Base-by-base conservation (phyloP, 2,888 invertebrate genomes). In the Macrostomum cliftonense region DNA sequence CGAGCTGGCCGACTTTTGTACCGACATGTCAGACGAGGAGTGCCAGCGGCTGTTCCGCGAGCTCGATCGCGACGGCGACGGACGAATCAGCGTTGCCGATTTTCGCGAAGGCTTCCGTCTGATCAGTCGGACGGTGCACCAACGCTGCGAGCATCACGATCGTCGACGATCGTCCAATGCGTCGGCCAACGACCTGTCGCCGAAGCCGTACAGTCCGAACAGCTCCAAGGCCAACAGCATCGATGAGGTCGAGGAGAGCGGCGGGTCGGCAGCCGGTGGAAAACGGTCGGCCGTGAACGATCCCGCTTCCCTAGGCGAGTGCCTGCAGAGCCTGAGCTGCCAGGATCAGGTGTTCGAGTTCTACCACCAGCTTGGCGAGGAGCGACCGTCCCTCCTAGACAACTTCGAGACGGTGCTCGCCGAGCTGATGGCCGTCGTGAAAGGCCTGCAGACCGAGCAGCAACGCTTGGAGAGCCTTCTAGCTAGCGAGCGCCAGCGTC, bases 371-470 rank as follows among this genome's bases (percentile, higher is more conserved):
- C 64, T 76, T 4, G 73, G 74, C 57, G 60, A 69, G 1, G 71
- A 73, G 2, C 62, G 69, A 45, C 68, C 73, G 0, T 71, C 73
- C 39, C 61, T 75, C 2, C 63, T 75, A 13, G 60, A 63, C 11
- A 71, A 73, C 49, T 74, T 75, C 57, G 76, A 76, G 58, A 68
- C 68, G 28, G 74, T 76, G 9, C 65, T 77, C 16, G 69, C 73
- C 21, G 70, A 71, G 9, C 67, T 77, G 37, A 65, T 76, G 43
- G 66, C 71, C 48, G 77, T 77, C 57, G 68, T 77, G 7, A 37
- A 45, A 12, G 38, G 11, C 13, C 45, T 37, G 36, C 16, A 28
- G 16, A 16, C 14, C 2, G 45, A 45, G 36, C 45, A 37, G 13
- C 37, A 45, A 16, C n/a, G 17, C 16, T 12, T 45, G 36, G 45